phyloP scores from a whole-genome alignment of 2,797 vertebrate species.

The Cuniculus paca region DNA sequence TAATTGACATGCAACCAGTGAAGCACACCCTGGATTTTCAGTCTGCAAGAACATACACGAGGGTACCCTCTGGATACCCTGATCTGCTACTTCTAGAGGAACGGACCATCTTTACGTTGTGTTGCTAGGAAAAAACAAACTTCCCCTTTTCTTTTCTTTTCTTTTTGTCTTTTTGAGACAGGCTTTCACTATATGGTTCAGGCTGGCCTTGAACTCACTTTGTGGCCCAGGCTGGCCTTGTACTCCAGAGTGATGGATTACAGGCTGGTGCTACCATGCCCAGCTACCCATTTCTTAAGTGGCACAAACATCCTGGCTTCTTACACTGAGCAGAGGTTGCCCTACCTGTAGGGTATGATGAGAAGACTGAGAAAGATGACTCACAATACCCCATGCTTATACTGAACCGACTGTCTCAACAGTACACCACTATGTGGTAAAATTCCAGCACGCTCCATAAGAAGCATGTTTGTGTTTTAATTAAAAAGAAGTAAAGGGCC shows the following conservation, averaged over 20 bases:
- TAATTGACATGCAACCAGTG: rapidly evolving
- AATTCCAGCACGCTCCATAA: background rate
- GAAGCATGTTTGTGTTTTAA: background rate
- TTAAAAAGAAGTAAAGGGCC: background rate
- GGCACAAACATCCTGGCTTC: background rate
- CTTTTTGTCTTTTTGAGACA: no score
- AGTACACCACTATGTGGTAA: rapidly evolving
- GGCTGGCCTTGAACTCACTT: no score
- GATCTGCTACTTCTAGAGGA: background rate
- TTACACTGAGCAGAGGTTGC: background rate
- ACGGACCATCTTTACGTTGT: no score
- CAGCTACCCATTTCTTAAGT: no score
- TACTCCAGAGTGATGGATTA: no score
- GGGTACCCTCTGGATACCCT: rapidly evolving
- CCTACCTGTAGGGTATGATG: rapidly evolving
- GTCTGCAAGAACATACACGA: rapidly evolving
- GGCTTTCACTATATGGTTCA: no score
- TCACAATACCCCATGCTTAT: background rate
- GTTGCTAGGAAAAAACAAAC: background rate
- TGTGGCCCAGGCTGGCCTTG: no score
- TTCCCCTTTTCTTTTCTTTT: background rate
- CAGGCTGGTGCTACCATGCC: no score
- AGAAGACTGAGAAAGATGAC: rapidly evolving
- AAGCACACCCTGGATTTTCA: rapidly evolving
- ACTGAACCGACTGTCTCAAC: rapidly evolving